Conservation (phyloP, 2,113 vertebrate species). For the Xiphophorus hellerii region DNA sequence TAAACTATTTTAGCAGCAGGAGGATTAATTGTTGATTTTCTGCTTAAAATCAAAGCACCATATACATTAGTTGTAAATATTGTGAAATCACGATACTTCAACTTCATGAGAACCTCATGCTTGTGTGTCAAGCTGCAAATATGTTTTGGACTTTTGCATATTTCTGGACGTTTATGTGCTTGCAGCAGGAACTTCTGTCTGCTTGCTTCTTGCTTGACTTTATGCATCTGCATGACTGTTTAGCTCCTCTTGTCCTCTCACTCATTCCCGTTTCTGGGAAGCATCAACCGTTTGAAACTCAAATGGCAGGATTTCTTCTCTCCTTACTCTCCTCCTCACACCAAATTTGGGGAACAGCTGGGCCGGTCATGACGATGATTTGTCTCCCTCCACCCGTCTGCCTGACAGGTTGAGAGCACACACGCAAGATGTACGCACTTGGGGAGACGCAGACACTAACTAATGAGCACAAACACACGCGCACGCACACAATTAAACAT, state of each 20-base stretch:
- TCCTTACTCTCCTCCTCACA: conserved; percentile 71
- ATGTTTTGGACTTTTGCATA: conserved; percentile 22
- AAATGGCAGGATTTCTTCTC: conserved; percentile 64
- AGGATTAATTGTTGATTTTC: neutral
- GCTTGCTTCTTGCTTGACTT: conserved; percentile 48
- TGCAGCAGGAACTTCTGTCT: conserved; percentile 40
- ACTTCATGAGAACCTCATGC: neutral
- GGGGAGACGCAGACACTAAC: conserved; percentile 33
- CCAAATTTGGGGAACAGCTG: conserved; percentile 86
- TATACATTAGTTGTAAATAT: neutral
- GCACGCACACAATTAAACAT: conserved; percentile 67
- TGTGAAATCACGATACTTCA: neutral
- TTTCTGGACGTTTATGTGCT: conserved; percentile 40
- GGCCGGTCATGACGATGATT: conserved; percentile 80
- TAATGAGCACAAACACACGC: conserved; percentile 41
- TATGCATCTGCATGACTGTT: conserved; percentile 20
- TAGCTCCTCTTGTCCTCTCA: conserved; percentile 62
- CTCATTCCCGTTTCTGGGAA: conserved; percentile 76
- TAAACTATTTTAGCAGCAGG: no score
- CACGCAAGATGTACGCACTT: conserved; percentile 37
- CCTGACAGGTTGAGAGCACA: conserved; percentile 76
- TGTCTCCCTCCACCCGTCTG: conserved; percentile 77
- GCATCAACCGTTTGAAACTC: conserved; percentile 77
- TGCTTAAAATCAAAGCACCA: neutral
- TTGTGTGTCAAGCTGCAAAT: conserved; percentile 32